phyloP scores from a whole-genome alignment of 1,140 invertebrate species.

The Ectropis grisescens region DNA sequence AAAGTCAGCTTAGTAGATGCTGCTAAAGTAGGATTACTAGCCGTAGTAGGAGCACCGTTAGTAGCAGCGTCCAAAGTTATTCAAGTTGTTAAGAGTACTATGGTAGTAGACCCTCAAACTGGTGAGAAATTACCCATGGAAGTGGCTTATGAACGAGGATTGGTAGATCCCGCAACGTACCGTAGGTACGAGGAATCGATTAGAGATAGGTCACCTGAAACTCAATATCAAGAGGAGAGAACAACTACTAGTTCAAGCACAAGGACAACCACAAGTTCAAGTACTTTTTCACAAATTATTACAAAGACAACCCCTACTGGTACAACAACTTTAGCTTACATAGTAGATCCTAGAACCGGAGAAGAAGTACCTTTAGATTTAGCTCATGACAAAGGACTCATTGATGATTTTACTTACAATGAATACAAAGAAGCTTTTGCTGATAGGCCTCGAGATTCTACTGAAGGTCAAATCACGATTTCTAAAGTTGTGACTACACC shows the following conservation, averaged over 20 bases:
- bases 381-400: slow-evolving; percentile 23
- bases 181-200: slow-evolving; percentile 70
- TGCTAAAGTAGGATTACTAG: slow-evolving; percentile 79
- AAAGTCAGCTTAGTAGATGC: slow-evolving; percentile 82
- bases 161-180: slow-evolving; percentile 76
- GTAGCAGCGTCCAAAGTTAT: slow-evolving; percentile 75
- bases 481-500: neutral
- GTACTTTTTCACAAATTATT: slow-evolving; percentile 15
- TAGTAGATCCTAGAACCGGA: slow-evolving; percentile 84
- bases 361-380: slow-evolving; percentile 44
- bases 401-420: slow-evolving; percentile 22
- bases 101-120: slow-evolving; percentile 83
- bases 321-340: slow-evolving; percentile 67
- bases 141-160: slow-evolving; percentile 83
- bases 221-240: slow-evolving; percentile 69
- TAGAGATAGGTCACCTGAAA: slow-evolving; percentile 34
- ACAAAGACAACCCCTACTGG: slow-evolving; percentile 7
- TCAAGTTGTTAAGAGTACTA: slow-evolving; percentile 65
- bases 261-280: slow-evolving; percentile 6
- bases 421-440: slow-evolving; percentile 22
- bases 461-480: too few relatives aligned
- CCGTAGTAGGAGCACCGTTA: slow-evolving; percentile 79
- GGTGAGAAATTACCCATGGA: slow-evolving; percentile 82
- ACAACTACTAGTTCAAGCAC: slow-evolving; percentile 6
- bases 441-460: too few relatives aligned